Base-by-base conservation (phyloP, 2,797 vertebrate species). In the Periophthalmus magnuspinnatus region DNA sequence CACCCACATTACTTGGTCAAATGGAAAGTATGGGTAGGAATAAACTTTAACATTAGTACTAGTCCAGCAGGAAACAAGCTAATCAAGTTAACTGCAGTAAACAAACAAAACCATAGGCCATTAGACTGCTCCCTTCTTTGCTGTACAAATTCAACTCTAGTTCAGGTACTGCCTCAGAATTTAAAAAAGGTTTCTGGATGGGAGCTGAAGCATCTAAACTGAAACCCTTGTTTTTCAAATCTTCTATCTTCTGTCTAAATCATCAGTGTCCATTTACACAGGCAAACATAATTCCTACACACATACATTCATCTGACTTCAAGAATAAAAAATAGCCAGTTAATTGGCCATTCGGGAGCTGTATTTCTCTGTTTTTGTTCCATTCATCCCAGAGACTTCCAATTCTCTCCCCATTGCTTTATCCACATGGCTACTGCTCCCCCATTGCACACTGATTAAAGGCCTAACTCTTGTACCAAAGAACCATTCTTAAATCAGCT, bases 261-360 rank as follows among this genome's bases (percentile, higher is more conserved):
- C 56, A 48, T 63, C 60, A n/a, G 19, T 38, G 36, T 22, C 56
- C 11, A 61, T 33, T 41, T 28, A 59, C 55, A 63, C 22, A 19
- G 69, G 55, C 50, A 5, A 34, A 78, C 64, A 71, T 65, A 70
- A 62, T 41, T 41, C 11, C 11, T 41, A 66, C 67, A 34, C 16
- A 41, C 21, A 62, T 38, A 22, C 63, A 71, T 54, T 79, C 67
- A 81, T 86, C 72, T 81, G 55, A 80, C 78, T 84, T 82, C 75
- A 55, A 22, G 21, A 66, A 74, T 59, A 68, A 70, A 72, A 70
- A 83, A 60, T 66, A n/a, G 59, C 78, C 50, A 77, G 78, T 80
- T 80, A 81, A 86, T 83, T 81, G 65, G 77, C 67, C 78, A 72
- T 74, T 16, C n/a, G 81, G 72, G 81, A 81, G 63, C 67, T 32